A percentile compares a stretch with the other conserved stretches of the same genome.
These are phyloP conservation scores for Grammomys surdaster DNA, from an alignment of 2,113 vertebrate genomes.

Conservation along the genomic window DNA sequence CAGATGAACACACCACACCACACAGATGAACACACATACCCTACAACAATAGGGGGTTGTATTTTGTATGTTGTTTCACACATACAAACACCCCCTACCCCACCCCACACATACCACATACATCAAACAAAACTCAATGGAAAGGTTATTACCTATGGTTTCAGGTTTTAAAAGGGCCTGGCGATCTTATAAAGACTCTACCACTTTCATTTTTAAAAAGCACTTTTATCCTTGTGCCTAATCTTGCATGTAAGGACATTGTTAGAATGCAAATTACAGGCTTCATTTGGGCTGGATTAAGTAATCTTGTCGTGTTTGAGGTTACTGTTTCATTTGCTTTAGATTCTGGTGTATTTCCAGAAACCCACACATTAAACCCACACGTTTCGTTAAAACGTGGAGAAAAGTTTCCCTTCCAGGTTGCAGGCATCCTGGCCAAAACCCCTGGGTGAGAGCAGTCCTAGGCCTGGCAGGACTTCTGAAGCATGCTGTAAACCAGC, in stretches of 20 bases:
- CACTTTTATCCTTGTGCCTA: constrained; percentile 23
- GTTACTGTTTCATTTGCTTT: constrained; percentile 44
- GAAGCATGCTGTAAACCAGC: background rate
- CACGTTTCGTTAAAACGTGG: background rate
- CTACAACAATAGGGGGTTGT: too few species aligned
- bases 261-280: background rate
- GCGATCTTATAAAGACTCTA: constrained; percentile 2
- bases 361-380: too few species aligned
- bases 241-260: background rate
- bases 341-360: constrained; percentile 4
- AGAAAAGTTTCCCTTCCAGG: background rate
- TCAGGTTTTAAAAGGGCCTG: constrained; percentile 46
- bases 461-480: background rate
- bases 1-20: background rate
- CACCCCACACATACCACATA: background rate
- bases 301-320: background rate
- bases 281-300: constrained; percentile 14
- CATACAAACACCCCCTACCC: background rate
- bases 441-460: background rate
- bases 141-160: background rate
- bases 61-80: too few species aligned
- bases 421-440: background rate
- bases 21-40: too few species aligned
- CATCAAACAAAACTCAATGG: background rate
- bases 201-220: background rate